Conservation (phyloP, 2,888 invertebrate species). For the Dastarcus helophoroides region DNA sequence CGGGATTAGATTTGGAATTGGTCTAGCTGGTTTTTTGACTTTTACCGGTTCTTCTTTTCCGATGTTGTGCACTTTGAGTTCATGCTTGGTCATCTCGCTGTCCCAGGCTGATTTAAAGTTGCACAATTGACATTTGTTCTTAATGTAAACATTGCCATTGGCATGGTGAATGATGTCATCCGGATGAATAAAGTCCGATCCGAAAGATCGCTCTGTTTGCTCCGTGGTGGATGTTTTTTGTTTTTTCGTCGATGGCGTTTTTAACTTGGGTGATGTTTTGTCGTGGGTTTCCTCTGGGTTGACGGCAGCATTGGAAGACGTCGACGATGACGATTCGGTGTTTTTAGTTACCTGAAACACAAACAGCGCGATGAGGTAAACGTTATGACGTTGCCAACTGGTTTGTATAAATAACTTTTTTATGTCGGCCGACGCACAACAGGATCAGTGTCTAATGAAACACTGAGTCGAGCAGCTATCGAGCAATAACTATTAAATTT, state of each 20-base stretch:
- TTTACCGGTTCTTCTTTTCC: constrained; percentile 19
- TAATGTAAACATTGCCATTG: constrained; percentile 37
- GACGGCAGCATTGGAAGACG: constrained; percentile 19
- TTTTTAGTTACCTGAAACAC: constrained; percentile 17
- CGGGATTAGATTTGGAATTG: constrained; percentile 67
- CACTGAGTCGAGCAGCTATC: too few relatives aligned
- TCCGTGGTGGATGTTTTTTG: constrained; percentile 12
- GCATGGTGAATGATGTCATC: constrained; percentile 36
- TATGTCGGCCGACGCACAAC: too few relatives aligned
- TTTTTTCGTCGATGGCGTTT: constrained; percentile 17
- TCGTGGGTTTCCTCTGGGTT: constrained; percentile 22
- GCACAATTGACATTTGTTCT: constrained; percentile 42
- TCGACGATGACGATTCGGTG: background rate
- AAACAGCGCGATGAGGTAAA: constrained; percentile 27
- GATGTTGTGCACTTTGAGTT: constrained; percentile 38
- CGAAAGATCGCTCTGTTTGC: constrained; percentile 21
- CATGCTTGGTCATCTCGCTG: constrained; percentile 45
- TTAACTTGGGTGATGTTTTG: constrained; percentile 17
- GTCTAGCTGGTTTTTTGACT: constrained; percentile 38
- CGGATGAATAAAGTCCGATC: constrained; percentile 42
- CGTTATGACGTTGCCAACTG: too few relatives aligned
- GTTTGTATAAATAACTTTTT: too few relatives aligned
- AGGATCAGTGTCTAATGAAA: too few relatives aligned
- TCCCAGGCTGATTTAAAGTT: constrained; percentile 47
- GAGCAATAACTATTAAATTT: too few relatives aligned